A percentile compares a stretch with the other conserved stretches of the same genome.
These are phyloP conservation scores for Condylostylus longicornis DNA, from an alignment of 1,140 invertebrate genomes.

Conservation along the genomic window DNA sequence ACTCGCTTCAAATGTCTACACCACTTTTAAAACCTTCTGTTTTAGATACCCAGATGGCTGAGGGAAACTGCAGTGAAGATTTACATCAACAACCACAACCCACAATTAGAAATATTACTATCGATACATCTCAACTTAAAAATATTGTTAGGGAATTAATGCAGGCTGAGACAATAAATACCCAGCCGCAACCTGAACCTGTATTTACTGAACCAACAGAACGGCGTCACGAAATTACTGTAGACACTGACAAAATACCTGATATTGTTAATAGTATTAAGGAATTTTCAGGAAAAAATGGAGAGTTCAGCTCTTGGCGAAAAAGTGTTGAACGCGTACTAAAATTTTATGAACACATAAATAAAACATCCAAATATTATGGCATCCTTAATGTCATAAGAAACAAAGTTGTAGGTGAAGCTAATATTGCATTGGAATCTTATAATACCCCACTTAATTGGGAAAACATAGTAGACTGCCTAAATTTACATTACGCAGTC, in stretches of 20 bases:
- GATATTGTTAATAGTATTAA: conserved; percentile 3
- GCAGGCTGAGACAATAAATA: no score
- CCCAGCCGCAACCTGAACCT: no score
- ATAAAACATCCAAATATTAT: conserved; percentile 3
- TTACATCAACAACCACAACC: no score
- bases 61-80: no score
- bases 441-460: background rate
- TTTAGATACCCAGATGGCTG: no score
- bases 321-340: conserved; percentile 4
- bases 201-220: no score
- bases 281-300: background rate
- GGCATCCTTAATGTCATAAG: background rate
- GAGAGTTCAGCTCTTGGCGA: conserved; percentile 5
- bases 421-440: conserved; percentile 1
- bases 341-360: background rate
- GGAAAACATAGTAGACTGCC: background rate
- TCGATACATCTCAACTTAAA: no score
- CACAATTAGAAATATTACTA: no score
- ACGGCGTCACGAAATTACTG: no score
- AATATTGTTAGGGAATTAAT: no score
- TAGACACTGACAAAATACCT: conserved; percentile 2
- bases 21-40: no score
- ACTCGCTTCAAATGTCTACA: no score
- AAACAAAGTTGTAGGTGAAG: conserved; percentile 2
- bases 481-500: conserved; percentile 2